phyloP scores from a whole-genome alignment of 2,113 vertebrate genomes.

The Neolamprologus sp. region DNA sequence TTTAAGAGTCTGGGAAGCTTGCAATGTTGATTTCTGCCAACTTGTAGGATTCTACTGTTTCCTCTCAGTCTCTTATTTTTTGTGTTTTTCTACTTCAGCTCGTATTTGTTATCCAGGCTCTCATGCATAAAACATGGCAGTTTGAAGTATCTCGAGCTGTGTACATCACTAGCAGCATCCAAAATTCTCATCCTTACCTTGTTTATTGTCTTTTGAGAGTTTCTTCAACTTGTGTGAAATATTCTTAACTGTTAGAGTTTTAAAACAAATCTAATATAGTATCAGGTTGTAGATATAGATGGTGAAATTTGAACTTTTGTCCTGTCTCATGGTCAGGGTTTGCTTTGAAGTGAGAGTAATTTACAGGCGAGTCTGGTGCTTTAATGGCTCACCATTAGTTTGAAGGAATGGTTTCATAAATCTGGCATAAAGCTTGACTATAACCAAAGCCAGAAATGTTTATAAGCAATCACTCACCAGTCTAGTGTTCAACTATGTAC shows the following conservation, averaged over 20 bases:
- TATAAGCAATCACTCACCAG: not conserved
- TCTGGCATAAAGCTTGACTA: not conserved
- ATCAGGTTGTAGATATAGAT: not conserved
- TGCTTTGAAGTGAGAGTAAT: not conserved
- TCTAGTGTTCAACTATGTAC: not conserved
- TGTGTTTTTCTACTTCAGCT: not conserved
- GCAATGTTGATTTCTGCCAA: constrained; percentile 35
- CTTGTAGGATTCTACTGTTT: not conserved
- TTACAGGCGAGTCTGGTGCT: not conserved
- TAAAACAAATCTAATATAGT: not conserved
- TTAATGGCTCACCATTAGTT: not conserved
- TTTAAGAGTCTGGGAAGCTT: constrained; percentile 18
- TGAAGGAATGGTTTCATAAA: not conserved
- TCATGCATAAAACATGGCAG: constrained; percentile 45
- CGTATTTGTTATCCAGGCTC: constrained; percentile 25
- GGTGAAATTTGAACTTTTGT: not conserved
- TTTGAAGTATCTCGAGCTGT: constrained; percentile 12
- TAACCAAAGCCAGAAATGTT: not conserved
- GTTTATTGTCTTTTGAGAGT: constrained; percentile 26
- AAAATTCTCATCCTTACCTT: constrained; percentile 11
- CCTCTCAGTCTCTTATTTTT: not conserved
- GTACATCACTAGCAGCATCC: not conserved
- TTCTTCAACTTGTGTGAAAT: not conserved
- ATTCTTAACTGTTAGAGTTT: constrained; percentile 8
- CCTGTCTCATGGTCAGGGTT: not conserved